Evolutionary conservation across 2,888 invertebrate species (phyloP), one percentile per base, ranked within the genome.

Genomic region (Catocala sponsa): DNA sequence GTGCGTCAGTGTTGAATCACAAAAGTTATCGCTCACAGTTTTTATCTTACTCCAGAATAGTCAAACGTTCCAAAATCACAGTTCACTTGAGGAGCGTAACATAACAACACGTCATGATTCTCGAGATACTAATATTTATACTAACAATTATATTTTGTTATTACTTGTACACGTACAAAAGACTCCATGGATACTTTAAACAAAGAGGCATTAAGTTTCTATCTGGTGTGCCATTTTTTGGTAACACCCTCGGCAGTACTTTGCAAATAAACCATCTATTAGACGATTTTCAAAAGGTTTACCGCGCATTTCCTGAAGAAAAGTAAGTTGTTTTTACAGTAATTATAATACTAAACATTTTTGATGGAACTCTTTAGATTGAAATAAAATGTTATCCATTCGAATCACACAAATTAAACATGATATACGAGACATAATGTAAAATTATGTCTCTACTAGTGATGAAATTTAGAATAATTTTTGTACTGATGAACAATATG

Each of bases 221-320:
- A 0, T 74, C 72, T 0, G 81, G 79, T 0, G 41, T 74, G 0
- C 80, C 81, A 0, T 12, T 81, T 6, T 78, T 80, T 9, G 77
- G 79, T 0, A 79, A 81, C 33, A 52, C 33, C 11, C 1, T 54
- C 4, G 35, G 35, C 0, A 35, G 33, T 46, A 46, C 15, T 12
- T 46, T 54, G 12, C n/a, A 44, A 6, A 46, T 12, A 12, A 53
- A 43, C 0, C 53, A 53, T 12, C 32, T 42, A 32, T 42, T 53
- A 25, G 53, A 53, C 25, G 53, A 53, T 25, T 32, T 53, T 32
- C 25, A 42, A 32, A n/a, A 42, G 25, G 25, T 89, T 0, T 89
- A 92, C 53, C 82, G 66, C 11, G 83, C 87, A 4, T 91, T 87
- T 53, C 91, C 91, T 0, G 80, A 83, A 55, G 91, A 59, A 41